phyloP scores from a whole-genome alignment of 2,113 vertebrate genomes.

The Bolborhynchus lineola region DNA sequence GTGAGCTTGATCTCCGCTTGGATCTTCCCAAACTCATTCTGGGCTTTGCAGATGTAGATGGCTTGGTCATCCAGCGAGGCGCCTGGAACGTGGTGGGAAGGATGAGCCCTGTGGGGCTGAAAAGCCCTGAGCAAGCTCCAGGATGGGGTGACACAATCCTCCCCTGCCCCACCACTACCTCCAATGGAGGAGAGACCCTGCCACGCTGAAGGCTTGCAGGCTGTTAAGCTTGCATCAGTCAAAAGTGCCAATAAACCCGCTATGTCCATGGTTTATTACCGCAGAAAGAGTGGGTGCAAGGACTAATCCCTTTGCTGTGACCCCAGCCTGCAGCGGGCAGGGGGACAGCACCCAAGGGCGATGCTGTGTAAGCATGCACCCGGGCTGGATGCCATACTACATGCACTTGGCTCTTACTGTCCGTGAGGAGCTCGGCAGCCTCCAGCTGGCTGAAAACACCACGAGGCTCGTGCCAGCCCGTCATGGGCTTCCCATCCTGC shows the following conservation, averaged over 20 bases:
- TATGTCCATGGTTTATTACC: fast-evolving
- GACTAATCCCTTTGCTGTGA: not conserved
- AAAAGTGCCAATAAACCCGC: not conserved
- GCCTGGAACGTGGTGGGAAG: conserved; percentile 49
- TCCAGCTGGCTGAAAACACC: conserved; percentile 59
- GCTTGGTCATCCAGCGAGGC: conserved; percentile 83
- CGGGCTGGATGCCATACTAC: fast-evolving
- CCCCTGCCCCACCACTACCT: not conserved
- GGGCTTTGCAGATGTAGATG: conserved; percentile 85
- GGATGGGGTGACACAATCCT: not conserved
- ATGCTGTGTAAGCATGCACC: fast-evolving
- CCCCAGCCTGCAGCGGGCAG: not conserved
- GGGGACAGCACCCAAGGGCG: not conserved
- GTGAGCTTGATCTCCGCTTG: conserved; percentile 75
- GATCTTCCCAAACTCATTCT: conserved; percentile 84
- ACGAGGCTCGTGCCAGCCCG: not conserved
- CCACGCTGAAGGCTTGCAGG: not conserved
- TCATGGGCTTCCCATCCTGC: conserved; percentile 70
- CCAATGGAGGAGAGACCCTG: fast-evolving
- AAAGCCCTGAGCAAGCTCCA: fast-evolving
- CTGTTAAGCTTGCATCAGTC: not conserved
- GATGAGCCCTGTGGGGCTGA: not conserved
- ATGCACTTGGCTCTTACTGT: conserved; percentile 74
- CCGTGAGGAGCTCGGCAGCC: conserved; percentile 78
- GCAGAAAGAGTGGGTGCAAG: not conserved